Percentiles rank a stretch among this genome's conserved stretches.
Evolutionary conservation across 1,140 invertebrate species (phyloP).

Genomic region (Drosophila persimilis): DNA sequence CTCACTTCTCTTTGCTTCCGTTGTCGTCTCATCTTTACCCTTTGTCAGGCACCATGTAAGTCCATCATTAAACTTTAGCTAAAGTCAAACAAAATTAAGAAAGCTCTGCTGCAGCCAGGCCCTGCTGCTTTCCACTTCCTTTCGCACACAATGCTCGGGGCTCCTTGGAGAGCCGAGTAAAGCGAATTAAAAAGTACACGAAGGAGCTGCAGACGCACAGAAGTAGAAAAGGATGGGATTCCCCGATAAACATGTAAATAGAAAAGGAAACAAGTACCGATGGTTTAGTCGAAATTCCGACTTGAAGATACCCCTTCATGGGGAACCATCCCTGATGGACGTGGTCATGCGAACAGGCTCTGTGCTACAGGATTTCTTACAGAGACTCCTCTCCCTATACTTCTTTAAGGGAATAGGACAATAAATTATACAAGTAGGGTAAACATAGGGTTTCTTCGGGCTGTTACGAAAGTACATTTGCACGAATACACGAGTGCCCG

Average conservation of each 20-base stretch:
- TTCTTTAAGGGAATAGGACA: no score
- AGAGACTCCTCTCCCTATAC: no score
- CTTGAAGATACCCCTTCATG: no score
- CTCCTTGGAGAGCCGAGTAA: conserved; percentile 62
- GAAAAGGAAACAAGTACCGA: conserved; percentile 5
- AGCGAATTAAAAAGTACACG: conserved; percentile 74
- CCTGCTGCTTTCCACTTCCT: background rate
- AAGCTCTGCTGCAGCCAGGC: conserved; percentile 34
- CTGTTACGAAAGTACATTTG: no score
- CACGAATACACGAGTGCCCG: no score
- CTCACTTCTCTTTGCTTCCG: conserved; percentile 30
- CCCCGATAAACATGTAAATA: conserved; percentile 49
- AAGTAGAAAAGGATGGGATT: conserved; percentile 12
- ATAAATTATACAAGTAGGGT: no score
- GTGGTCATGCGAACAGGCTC: no score
- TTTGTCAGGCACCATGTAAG: conserved; percentile 47
- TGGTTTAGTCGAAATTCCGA: no score
- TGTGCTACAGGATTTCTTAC: no score
- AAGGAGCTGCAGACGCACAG: conserved; percentile 34
- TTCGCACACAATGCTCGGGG: conserved; percentile 37
- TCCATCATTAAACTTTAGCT: conserved; percentile 75
- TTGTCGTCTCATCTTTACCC: conserved; percentile 16
- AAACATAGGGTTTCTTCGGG: no score
- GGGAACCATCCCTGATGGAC: no score
- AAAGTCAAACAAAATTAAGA: conserved; percentile 78